Evolutionary conservation across 2,888 invertebrate genomes (phyloP).

Genomic region (Trachelus tabidus): DNA sequence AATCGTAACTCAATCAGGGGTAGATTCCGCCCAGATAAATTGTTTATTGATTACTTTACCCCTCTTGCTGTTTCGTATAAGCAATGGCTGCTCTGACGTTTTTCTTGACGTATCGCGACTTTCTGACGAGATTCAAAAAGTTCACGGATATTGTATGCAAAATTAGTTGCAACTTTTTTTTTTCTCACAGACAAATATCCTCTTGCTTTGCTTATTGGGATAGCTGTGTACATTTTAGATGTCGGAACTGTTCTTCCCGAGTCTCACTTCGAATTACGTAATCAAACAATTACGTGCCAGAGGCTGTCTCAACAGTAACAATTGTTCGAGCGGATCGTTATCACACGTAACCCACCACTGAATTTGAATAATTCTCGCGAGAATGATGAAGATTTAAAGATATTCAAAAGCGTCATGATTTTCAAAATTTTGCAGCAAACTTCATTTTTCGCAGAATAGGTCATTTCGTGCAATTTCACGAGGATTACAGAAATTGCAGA

Average conservation of each 20-base stretch:
- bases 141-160: neutral
- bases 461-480: neutral
- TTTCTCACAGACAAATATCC: neutral
- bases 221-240: neutral
- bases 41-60: conserved; percentile 23
- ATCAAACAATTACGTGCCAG: neutral
- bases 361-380: neutral
- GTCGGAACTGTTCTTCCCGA: too few species aligned
- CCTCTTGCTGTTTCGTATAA: conserved; percentile 1
- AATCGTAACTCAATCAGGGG: conserved; percentile 26
- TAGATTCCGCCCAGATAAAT: conserved; percentile 23
- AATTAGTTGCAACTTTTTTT: neutral
- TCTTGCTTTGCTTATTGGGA: neutral
- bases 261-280: neutral
- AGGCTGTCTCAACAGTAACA: neutral
- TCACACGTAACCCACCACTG: neutral
- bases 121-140: neutral
- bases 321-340: neutral
- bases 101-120: neutral
- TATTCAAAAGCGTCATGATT: neutral
- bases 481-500: neutral
- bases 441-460: neutral
- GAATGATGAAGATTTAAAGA: neutral
- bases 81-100: neutral
- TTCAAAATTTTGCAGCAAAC: neutral